phyloP scores from a whole-genome alignment of 2,113 vertebrate genomes.

The Camarhynchus parvulus region DNA sequence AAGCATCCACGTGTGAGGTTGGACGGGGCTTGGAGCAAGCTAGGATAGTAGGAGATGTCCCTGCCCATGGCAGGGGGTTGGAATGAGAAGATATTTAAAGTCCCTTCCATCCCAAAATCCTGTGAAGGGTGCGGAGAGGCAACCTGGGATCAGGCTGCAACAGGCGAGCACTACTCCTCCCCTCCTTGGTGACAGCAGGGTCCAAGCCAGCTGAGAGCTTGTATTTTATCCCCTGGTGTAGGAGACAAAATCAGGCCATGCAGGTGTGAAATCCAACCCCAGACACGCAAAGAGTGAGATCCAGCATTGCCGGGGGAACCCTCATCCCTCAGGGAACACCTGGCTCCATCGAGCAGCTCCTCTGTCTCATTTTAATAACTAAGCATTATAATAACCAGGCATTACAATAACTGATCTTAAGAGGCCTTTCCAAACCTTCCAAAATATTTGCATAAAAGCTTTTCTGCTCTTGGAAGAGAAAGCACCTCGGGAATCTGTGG shows the following conservation, averaged over 20 bases:
- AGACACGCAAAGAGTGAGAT: background rate
- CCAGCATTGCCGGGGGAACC: background rate
- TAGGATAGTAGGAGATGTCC: background rate
- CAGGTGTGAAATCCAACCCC: background rate
- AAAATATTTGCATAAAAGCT: constrained; percentile 32
- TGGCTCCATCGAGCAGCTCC: background rate
- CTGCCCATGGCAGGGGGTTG: background rate
- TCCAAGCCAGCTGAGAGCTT: background rate
- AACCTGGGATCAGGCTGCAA: background rate
- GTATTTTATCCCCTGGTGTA: background rate
- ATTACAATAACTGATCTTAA: background rate
- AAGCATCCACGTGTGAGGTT: background rate
- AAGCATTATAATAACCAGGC: background rate
- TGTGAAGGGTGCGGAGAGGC: background rate
- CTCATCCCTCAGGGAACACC: background rate
- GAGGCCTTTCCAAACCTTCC: background rate
- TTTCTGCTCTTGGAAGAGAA: background rate
- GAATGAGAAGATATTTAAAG: background rate
- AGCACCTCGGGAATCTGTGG: background rate
- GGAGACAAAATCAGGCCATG: background rate
- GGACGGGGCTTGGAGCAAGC: background rate
- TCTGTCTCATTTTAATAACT: background rate
- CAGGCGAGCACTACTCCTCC: background rate
- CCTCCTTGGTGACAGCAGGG: background rate
- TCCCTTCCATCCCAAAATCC: background rate